Evolutionary conservation across 2,113 vertebrate species (phyloP), one percentile per base, ranked within the genome.

Genomic region (Eonycteris spelaea): DNA sequence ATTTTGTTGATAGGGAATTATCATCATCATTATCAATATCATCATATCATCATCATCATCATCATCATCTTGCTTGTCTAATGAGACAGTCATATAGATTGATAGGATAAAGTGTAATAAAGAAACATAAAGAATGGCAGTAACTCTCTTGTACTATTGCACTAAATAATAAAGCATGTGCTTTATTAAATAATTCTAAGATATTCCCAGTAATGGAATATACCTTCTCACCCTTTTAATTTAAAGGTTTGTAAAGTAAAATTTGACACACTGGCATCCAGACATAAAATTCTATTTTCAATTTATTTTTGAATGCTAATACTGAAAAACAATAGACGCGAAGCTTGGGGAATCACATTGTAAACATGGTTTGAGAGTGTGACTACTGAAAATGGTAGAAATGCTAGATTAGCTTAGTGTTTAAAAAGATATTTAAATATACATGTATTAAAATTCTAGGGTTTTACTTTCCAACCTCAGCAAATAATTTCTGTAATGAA

Each of bases 401-500:
- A 16, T 73, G 30, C 8, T 12, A 30, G 4, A 19, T 83, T 14
- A 16, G 7, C n/a, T 77, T 68, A 68, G 26, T 71, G 35, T 88
- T 83, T 57, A 53, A 92, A 65, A 88, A 85, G 21, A n/a, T 80
- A 73, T 59, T 33, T 82, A 92, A 92, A 77, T 73, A 57, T 0
- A 45, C 0, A 9, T 33, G n/a, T 67, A 79, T 77, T 96, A n/a
- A 70, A 71, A 91, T 73, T 86, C 48, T 83, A 53, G 33, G 24
- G 28, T 89, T 86, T 90, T 12, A 33, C 57, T 78, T 96, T 82
- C 43, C 6, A 86, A 59, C 1, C 18, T 89, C 43, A 59, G 77
- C 73, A 91, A 92, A 94, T 84, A 7, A 94, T 96, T 95, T 65
- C 61, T 53, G 12, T 80, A 78, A 85, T 89, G 48, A 95, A 91